Evolutionary conservation across 2,888 invertebrate genomes (phyloP).

Genomic region (Priocnemis perturbator): DNA sequence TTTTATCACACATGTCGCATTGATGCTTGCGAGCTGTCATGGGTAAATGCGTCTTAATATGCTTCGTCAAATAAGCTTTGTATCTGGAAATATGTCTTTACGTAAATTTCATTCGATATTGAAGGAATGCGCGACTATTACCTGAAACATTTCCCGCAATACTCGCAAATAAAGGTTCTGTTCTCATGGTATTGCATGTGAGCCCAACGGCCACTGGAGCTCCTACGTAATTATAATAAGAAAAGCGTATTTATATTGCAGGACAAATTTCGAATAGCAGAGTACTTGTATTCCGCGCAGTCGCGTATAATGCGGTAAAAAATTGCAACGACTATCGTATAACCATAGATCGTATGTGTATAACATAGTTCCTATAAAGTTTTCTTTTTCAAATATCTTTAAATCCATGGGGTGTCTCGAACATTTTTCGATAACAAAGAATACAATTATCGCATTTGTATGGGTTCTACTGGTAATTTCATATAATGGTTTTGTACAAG

Average conservation of each 20-base stretch:
- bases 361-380: no score
- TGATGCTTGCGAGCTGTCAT: slow-evolving; percentile 56
- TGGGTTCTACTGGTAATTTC: no score
- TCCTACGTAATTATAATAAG: slow-evolving; percentile 39
- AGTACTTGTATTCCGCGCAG: no score
- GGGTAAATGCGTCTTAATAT: slow-evolving; percentile 53
- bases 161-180: slow-evolving; percentile 53
- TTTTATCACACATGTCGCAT: slow-evolving; percentile 54
- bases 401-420: no score
- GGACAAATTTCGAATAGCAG: no score
- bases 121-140: slow-evolving; percentile 19
- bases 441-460: no score
- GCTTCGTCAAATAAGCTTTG: slow-evolving; percentile 54
- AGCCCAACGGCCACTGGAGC: slow-evolving; percentile 52
- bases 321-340: no score
- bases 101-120: not conserved
- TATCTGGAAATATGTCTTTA: slow-evolving; percentile 37
- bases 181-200: slow-evolving; percentile 52
- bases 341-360: no score
- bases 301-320: no score
- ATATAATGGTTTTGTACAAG: no score
- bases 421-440: no score
- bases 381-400: no score
- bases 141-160: slow-evolving; percentile 57
- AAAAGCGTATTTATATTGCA: slow-evolving; percentile 6